These are phyloP conservation scores for Chanos chanos DNA, from an alignment of 2,797 vertebrate genomes.

Conservation along the genomic window DNA sequence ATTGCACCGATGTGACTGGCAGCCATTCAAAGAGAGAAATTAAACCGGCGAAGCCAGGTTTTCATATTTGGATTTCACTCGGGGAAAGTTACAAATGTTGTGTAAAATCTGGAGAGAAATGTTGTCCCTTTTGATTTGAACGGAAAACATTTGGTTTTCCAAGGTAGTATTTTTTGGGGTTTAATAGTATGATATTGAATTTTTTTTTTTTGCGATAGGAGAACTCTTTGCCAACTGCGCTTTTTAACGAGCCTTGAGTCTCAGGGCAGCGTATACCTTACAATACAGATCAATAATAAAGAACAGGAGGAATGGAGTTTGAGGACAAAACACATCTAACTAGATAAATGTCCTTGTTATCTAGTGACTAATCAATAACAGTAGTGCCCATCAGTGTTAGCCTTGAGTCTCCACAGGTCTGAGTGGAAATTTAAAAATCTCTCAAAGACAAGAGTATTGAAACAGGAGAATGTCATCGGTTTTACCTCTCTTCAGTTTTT, in stretches of 20 bases:
- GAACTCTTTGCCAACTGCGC: conserved; percentile 47
- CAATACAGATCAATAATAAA: conserved; percentile 34
- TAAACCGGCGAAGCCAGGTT: conserved; percentile 47
- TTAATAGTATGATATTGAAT: conserved; percentile 52
- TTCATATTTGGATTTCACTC: conserved; percentile 46
- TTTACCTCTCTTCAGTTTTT: not conserved
- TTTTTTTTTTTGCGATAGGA: conserved; percentile 50
- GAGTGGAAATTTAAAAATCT: conserved; percentile 8
- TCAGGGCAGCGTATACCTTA: conserved; percentile 30
- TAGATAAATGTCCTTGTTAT: conserved; percentile 33
- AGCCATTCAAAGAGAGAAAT: conserved; percentile 36
- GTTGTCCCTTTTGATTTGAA: conserved; percentile 7
- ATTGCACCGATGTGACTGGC: conserved; percentile 44
- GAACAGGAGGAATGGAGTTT: conserved; percentile 25
- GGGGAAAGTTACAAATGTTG: conserved; percentile 48
- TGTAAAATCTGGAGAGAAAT: conserved; percentile 52
- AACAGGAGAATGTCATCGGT: not conserved
- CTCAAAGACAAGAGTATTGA: not conserved
- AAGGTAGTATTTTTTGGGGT: conserved; percentile 53
- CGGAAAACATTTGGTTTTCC: conserved; percentile 52
- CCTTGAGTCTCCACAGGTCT: conserved; percentile 15
- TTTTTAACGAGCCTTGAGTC: conserved; percentile 47
- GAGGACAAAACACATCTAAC: conserved; percentile 39
- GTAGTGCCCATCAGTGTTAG: conserved; percentile 6
- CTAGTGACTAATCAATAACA: conserved; percentile 34